These are phyloP conservation scores for Autographa gamma DNA, from an alignment of 2,888 invertebrate species.

Conservation along the genomic window DNA sequence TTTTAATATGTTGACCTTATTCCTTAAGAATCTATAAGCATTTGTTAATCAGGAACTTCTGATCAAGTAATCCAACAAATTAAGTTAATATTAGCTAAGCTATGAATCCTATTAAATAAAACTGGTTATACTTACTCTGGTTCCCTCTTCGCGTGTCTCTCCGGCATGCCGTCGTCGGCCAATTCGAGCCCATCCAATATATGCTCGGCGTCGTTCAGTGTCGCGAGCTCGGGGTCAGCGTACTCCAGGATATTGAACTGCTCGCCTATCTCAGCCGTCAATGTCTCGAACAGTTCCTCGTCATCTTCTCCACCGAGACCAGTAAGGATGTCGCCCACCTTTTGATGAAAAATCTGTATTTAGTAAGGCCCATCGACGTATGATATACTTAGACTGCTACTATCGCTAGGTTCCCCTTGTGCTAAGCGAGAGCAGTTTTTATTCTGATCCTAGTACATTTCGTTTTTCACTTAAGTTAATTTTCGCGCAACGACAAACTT, in stretches of 20 bases:
- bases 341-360: not conserved
- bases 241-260: conserved; percentile 99
- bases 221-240: conserved; percentile 97
- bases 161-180: conserved; percentile 93
- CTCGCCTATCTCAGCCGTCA: conserved; percentile 95
- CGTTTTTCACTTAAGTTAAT: too few species aligned
- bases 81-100: too few species aligned
- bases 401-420: too few species aligned
- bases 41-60: too few species aligned
- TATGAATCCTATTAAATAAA: not conserved
- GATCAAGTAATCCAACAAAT: too few species aligned
- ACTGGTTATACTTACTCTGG: conserved; percentile 67
- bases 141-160: conserved; percentile 88
- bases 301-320: conserved; percentile 96
- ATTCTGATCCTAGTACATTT: too few species aligned
- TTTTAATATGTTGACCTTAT: too few species aligned
- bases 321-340: conserved; percentile 94
- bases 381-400: too few species aligned
- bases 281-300: conserved; percentile 92
- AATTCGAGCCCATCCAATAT: conserved; percentile 95
- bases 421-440: too few species aligned
- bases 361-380: too few species aligned
- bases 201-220: conserved; percentile 94
- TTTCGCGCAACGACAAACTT: too few species aligned
- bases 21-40: too few species aligned